A percentile compares a stretch with the other conserved stretches of the same genome.
phyloP scores from a whole-genome alignment of 2,113 vertebrate species.

The Plestiodon gilberti region DNA sequence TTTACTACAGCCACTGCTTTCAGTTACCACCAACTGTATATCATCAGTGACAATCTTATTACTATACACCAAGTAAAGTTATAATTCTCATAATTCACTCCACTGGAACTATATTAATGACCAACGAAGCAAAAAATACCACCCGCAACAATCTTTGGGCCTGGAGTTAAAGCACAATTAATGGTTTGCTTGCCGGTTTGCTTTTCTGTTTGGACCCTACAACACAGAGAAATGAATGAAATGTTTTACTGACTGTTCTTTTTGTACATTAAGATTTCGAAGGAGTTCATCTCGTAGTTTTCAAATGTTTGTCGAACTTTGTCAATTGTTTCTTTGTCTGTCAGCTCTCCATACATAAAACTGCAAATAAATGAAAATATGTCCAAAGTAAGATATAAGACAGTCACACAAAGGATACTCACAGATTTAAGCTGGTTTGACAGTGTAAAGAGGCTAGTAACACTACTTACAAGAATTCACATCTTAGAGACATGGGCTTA shows the following conservation, averaged over 20 bases:
- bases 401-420: neutral
- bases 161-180: neutral
- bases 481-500: neutral
- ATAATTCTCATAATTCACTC: neutral
- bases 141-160: neutral
- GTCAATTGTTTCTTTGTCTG: constrained; percentile 90
- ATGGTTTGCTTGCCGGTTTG: neutral
- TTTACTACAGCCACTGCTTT: neutral
- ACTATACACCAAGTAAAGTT: neutral
- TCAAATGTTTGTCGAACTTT: constrained; percentile 94
- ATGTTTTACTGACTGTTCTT: constrained; percentile 91
- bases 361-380: constrained; percentile 74
- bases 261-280: constrained; percentile 98
- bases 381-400: constrained; percentile 38
- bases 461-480: neutral
- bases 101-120: neutral
- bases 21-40: neutral
- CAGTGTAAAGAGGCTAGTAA: neutral
- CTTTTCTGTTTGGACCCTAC: neutral
- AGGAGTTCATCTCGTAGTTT: constrained; percentile 95
- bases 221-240: neutral
- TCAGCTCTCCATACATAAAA: constrained; percentile 97
- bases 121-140: neutral
- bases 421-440: neutral
- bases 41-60: neutral